Evolutionary conservation across 2,797 vertebrate species (phyloP), one percentile per base, ranked within the genome.

Genomic region (Lates japonicus): DNA sequence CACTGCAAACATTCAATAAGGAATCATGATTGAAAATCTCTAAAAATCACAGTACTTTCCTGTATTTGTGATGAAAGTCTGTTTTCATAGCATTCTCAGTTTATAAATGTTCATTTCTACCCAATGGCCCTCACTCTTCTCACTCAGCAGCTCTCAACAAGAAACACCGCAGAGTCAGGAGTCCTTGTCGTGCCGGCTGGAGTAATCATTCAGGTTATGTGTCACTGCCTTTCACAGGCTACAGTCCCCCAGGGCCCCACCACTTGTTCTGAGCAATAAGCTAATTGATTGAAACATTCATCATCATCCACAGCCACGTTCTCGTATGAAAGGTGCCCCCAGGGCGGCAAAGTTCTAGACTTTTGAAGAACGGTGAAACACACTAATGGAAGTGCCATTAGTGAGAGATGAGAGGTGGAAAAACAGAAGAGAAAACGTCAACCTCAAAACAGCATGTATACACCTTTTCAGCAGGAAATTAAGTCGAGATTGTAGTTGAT

Each of bases 261-360:
- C 83, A 83, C 88, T 92, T 92, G 88, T 92, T 91, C 89, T 73
- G 72, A 85, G 85, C 89, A 92, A 92, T 90, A 92, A 91, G 87
- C 86, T 92, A 90, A 94, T 92, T 92, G 91, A 93, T 87, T 92
- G 87, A 88, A 91, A 90, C 90, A 91, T 92, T 86, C 91, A 90
- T 93, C 91, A 88, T 90, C 90, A 77, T 88, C 72, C 82, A 72
- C 75, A 63, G 81, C 72, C 37, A 52, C 52, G 33, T 83, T 81
- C 84, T 83, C 33, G 13, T 64, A 78, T 87, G 83, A 88, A 83
- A 74, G 83, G 35, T 72, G 73, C 69, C 86, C 76, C 75, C 46
- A 10, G 61, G 86, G 82, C 64, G 25, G 49, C 57, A 61, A 79
- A 88, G 83, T 86, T 80, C 83, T n/a, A 17, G 74, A 88, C 88